These are phyloP conservation scores for Pocota personata DNA, from an alignment of 2,888 invertebrate species.

Conservation along the genomic window DNA sequence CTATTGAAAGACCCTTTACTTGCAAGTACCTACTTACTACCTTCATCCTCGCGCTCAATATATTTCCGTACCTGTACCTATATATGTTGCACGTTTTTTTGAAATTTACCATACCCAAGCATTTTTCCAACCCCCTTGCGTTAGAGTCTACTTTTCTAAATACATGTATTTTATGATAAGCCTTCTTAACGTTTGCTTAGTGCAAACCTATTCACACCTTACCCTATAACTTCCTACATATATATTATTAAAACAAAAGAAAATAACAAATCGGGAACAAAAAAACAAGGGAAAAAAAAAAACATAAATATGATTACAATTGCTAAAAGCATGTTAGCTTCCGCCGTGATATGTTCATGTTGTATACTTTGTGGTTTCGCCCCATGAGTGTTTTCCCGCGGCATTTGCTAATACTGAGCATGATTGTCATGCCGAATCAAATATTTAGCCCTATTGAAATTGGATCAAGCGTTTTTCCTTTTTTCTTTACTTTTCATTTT, in stretches of 20 bases:
- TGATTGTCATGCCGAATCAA: constrained; percentile 48
- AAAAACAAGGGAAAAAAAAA: not conserved
- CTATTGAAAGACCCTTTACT: too few relatives aligned
- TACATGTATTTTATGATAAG: too few relatives aligned
- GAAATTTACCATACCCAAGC: too few relatives aligned
- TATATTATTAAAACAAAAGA: constrained; percentile 16
- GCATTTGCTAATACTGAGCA: constrained; percentile 6
- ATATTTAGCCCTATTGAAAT: constrained; percentile 50
- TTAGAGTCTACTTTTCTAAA: too few relatives aligned
- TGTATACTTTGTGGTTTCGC: constrained; percentile 16
- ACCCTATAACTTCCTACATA: not conserved
- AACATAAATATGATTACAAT: constrained; percentile 37
- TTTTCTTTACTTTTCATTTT: not conserved
- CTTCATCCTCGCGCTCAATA: too few relatives aligned
- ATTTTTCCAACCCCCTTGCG: too few relatives aligned
- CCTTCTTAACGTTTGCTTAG: not conserved
- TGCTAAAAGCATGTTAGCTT: constrained; percentile 39
- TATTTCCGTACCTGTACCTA: too few relatives aligned
- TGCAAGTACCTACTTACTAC: too few relatives aligned
- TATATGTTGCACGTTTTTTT: too few relatives aligned
- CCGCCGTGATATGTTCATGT: constrained; percentile 14
- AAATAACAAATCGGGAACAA: not conserved
- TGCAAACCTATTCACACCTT: not conserved
- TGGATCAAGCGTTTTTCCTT: constrained; percentile 6
- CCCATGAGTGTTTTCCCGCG: constrained; percentile 10